Evolutionary conservation across 2,888 invertebrate species (phyloP), one percentile per base, ranked within the genome.

Genomic region (Griposia aprilina): DNA sequence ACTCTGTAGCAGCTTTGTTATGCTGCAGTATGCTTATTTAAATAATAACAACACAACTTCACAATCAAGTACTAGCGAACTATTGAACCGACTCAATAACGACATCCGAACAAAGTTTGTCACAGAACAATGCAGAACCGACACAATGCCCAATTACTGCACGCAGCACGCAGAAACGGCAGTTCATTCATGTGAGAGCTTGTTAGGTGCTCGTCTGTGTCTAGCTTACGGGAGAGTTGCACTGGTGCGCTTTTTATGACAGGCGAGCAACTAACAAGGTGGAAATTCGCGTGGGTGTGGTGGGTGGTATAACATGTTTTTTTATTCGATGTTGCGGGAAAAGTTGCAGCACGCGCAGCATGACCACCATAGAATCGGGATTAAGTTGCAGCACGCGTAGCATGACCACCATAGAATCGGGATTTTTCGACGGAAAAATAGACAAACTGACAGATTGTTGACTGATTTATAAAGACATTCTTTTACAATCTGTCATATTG

Each of bases 131-230:
- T 91, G 93, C 91, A 93, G 91, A 92, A 91, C 81, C 80, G 90
- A 90, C 89, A 92, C 91, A 93, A 92, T 92, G 90, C 84, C 92
- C 93, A 94, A 94, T 94, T 94, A 94, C 90, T 77, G 90, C 87
- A 88, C 90, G 92, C 91, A 92, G 90, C 89, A 92, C 91, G 92
- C 90, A 89, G 90, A 89, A 89, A 89, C 90, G 88, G 84, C 87
- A 91, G 91, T 89, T 91, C 93, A 91, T 92, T 93, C 92, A 93
- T 92, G 93, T 93, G 91, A 83, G 89, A 89, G 91, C 92, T 93
- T 92, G 94, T 94, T 94, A 93, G 93, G 92, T 90, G 92, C 91
- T 82, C 91, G 92, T 92, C 93, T 93, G 91, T 85, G 85, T 88
- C 87, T 90, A 85, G 79, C 68, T 88, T 88, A 89, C 77, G 78